Evolutionary conservation across 2,113 vertebrate genomes (phyloP), one percentile per base, ranked within the genome.

Genomic region (Synodontis membranacea): DNA sequence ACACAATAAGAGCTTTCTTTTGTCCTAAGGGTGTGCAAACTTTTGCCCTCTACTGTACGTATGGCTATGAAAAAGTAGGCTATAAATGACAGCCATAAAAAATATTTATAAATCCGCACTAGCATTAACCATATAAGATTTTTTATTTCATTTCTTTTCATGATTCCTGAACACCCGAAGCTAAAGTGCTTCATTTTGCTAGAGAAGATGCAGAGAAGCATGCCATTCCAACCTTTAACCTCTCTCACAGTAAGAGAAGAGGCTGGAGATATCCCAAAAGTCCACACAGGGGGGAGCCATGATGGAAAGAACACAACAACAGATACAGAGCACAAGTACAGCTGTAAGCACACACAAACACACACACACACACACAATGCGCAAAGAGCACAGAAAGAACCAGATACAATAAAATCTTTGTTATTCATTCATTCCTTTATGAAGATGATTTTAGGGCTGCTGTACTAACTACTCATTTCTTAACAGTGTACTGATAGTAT

Each of bases 211-310:
- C 39, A 64, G 58, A 89, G 79, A 86, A 62, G 50, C 82, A 84
- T 90, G 87, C 89, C n/a, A 86, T 82, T 79, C 60, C 84, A 83
- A 90, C 89, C 87, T 90, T 90, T 87, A 28, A 37, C 50, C 83
- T 78, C 70, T 42, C 70, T 88, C 66, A 84, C 85, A 87, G 62
- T 44, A 88, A 88, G 85, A 90, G 64, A 88, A 82, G 89, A 78
- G 89, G 89, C 92, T 89, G 94, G 44, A 89, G 89, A 82, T 82
- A 89, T 91, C 85, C 66, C 88, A 92, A 70, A 91, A 87, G 80
- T 92, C 93, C 92, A 91, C 79, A 89, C 90, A 83, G 75, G 83
- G 83, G 83, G 86, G 60, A 54, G 21, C 48, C 70, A 31, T 80
- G 28, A 87, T 39, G 34, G 58, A 83, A 64, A 89, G 21, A 85